Conservation (phyloP, 2,888 invertebrate species). For the Spialia ferax region DNA sequence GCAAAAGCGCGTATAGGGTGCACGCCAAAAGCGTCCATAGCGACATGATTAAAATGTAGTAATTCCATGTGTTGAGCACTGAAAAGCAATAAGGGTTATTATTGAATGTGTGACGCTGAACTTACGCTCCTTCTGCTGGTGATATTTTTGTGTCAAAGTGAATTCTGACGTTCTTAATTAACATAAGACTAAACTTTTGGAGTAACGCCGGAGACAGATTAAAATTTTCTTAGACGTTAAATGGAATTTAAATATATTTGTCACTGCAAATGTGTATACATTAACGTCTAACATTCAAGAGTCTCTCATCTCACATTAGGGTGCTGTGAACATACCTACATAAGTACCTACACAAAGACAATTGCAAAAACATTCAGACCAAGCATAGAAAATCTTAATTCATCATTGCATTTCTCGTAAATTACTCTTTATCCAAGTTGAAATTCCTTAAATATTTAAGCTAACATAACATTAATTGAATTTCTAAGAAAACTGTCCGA, state of each 20-base stretch:
- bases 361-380: too few species aligned
- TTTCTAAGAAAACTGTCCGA: background rate
- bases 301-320: too few species aligned
- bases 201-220: background rate
- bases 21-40: constrained; percentile 63
- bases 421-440: too few species aligned
- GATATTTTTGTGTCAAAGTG: constrained; percentile 18
- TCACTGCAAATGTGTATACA: background rate
- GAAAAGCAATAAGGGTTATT: constrained; percentile 48
- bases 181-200: background rate
- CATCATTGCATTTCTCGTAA: too few species aligned
- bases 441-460: too few species aligned
- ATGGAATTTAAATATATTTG: background rate
- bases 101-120: background rate
- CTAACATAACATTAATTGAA: background rate
- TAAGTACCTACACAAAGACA: too few species aligned
- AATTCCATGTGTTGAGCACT: constrained; percentile 76
- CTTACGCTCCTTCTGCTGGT: constrained; percentile 3
- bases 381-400: too few species aligned
- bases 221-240: too few species aligned
- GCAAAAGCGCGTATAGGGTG: constrained; percentile 60
- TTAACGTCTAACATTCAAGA: too few species aligned
- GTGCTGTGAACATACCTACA: too few species aligned
- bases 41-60: constrained; percentile 66
- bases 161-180: constrained; percentile 29